Percentiles rank a stretch among this genome's conserved stretches.
phyloP scores from a whole-genome alignment of 2,113 vertebrate species.

The Herpetotheres cachinnans region DNA sequence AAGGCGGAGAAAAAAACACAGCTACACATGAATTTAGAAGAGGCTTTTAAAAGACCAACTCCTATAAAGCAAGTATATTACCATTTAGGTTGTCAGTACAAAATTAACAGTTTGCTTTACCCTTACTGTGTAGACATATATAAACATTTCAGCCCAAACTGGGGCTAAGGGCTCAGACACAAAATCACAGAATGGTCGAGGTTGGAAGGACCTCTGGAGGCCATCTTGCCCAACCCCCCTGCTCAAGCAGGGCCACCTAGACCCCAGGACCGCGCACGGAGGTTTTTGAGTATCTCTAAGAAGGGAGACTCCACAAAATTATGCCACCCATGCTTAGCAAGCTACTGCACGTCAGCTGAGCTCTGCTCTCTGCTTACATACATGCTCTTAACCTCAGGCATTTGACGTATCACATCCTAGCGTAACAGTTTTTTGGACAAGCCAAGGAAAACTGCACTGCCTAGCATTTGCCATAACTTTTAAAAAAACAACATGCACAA shows the following conservation, averaged over 20 bases:
- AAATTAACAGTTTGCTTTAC: not conserved
- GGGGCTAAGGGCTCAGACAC: not conserved
- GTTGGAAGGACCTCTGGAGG: not conserved
- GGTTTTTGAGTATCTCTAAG: not conserved
- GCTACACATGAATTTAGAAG: not conserved
- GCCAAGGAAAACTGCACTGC: not conserved
- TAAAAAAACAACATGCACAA: not conserved
- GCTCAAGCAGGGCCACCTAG: not conserved
- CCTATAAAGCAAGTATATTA: not conserved
- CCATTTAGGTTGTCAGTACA: not conserved
- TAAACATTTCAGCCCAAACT: not conserved
- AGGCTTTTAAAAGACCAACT: not conserved
- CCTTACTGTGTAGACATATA: too few species aligned
- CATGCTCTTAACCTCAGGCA: not conserved
- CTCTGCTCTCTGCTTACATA: not conserved
- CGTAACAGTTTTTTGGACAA: not conserved
- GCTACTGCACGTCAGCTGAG: not conserved
- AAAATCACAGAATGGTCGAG: not conserved
- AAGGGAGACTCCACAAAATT: not conserved
- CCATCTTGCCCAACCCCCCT: not conserved
- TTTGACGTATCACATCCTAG: not conserved
- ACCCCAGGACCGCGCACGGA: not conserved
- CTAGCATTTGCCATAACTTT: not conserved
- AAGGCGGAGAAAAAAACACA: not conserved
- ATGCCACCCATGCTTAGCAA: fast-evolving